phyloP scores from a whole-genome alignment of 2,113 vertebrate species.

The Hyla sarda region DNA sequence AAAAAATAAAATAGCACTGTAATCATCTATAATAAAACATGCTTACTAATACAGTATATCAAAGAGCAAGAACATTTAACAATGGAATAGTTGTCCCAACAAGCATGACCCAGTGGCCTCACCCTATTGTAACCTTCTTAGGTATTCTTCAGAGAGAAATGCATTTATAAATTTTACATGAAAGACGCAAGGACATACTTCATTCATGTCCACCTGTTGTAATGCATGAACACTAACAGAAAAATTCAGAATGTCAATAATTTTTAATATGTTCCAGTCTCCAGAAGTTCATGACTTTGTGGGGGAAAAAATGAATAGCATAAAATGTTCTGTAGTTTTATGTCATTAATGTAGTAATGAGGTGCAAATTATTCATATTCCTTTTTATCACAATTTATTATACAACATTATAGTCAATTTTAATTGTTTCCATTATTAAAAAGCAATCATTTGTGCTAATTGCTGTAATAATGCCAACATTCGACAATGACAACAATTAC shows the following conservation, averaged over 20 bases:
- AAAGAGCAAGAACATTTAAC: not conserved
- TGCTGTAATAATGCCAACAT: constrained; percentile 5
- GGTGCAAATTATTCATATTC: not conserved
- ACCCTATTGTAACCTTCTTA: not conserved
- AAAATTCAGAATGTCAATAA: no score
- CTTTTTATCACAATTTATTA: not conserved
- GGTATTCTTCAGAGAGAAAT: not conserved
- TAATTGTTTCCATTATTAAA: constrained; percentile 28
- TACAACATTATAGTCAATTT: constrained; percentile 16
- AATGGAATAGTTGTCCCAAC: not conserved
- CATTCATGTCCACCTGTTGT: no score
- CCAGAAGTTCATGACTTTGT: not conserved
- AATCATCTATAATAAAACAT: not conserved
- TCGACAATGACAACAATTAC: constrained; percentile 4
- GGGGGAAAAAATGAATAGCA: not conserved
- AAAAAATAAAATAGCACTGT: not conserved
- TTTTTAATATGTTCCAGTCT: not conserved
- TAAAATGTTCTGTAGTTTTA: not conserved
- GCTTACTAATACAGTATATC: not conserved
- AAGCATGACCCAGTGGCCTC: not conserved
- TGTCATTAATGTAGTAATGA: not conserved
- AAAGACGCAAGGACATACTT: not conserved
- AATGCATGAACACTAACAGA: no score
- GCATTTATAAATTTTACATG: not conserved
- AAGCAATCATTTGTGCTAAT: not conserved